These are phyloP conservation scores for Gulo gulo DNA, from an alignment of 2,113 vertebrate genomes.

Conservation along the genomic window DNA sequence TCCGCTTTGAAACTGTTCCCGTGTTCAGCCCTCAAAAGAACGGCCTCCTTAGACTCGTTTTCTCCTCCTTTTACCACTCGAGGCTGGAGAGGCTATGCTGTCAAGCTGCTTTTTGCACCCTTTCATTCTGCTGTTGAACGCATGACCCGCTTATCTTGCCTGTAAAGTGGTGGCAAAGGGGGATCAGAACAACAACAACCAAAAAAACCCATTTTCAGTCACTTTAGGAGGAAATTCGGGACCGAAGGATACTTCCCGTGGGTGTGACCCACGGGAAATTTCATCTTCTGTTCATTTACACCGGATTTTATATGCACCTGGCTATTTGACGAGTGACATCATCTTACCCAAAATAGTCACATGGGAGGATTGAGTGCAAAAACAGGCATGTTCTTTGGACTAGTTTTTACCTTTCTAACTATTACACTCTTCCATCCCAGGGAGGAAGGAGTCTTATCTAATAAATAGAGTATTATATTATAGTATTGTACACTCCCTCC, in stretches of 20 bases:
- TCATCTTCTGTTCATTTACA: neutral
- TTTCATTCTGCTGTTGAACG: neutral
- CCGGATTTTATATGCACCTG: neutral
- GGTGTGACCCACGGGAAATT: neutral
- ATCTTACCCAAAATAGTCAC: neutral
- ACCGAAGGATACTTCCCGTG: neutral
- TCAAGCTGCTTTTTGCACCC: neutral
- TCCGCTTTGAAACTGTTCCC: neutral
- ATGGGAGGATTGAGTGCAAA: neutral
- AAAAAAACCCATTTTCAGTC: neutral
- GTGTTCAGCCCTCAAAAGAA: neutral
- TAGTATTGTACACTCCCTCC: neutral
- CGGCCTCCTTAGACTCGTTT: fast-evolving
- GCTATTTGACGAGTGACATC: neutral
- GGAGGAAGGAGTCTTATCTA: neutral
- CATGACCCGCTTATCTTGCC: neutral
- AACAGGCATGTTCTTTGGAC: neutral
- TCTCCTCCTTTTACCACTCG: neutral
- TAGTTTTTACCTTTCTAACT: neutral
- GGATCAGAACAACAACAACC: neutral
- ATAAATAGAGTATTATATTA: neutral
- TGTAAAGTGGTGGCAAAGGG: conserved; percentile 41
- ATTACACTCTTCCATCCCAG: neutral
- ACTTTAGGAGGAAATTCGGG: conserved; percentile 41
- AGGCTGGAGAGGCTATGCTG: neutral